Base-by-base conservation (phyloP, 2,797 vertebrate species). In the Corythornis leucogaster region DNA sequence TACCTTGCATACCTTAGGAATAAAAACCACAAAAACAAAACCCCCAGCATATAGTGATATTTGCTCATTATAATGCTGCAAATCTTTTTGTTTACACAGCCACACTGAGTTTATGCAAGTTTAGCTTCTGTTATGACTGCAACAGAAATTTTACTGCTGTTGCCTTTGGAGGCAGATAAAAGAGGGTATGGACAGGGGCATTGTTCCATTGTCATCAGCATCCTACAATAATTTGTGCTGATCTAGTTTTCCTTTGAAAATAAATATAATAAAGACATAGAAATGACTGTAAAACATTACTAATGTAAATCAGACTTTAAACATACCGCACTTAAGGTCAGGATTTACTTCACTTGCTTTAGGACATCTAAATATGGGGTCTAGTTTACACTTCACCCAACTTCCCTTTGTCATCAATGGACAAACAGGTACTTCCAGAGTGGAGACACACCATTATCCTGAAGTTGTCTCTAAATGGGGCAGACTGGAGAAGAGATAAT, bases 71-170 rank as follows among this genome's bases (percentile, higher is more conserved):
- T 75, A 85, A 92, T 89, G 42, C 33, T 74, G 42, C 3, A 2
- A 94, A 43, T 66, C 58, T 50, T 89, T 33, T 68, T 92, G 50
- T 89, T 94, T 90, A 51, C 3, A 26, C 30, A 94, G 30, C n/a
- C 50, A 45, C 40, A 42, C 26, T 31, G 62, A 71, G 54, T 71
- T 90, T 89, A 81, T 88, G 64, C 5, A 15, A 14, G 61, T 80
- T 94, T 90, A 90, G 19, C 26, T 93, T 85, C 79, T 89, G 57
- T 87, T 94, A 77, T 62, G 46, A 85, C 61, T 83, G 50, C 54
- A 75, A 57, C 8, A 58, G 76, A 85, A 89, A 80, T 83, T 80
- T 87, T 85, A 84, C 22, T 80, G n/a, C 61, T 75, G 10, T 68
- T 93, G 57, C 14, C 48, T 80, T 85, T 80, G 46, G 62, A 93